Evolutionary conservation across 2,888 invertebrate genomes (phyloP).

Genomic region (Drosophila birchii): DNA sequence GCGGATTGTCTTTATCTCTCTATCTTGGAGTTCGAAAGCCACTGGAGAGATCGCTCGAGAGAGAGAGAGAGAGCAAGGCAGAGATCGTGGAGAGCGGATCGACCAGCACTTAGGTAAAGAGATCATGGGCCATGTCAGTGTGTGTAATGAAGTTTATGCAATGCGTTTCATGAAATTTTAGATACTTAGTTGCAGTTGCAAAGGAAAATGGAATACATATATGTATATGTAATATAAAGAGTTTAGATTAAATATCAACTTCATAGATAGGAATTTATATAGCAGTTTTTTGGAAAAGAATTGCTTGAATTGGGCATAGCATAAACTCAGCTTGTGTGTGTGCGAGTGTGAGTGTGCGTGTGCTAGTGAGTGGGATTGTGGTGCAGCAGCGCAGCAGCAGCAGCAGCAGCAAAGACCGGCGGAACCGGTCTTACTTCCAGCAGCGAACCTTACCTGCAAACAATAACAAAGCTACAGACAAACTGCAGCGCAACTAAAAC

Average conservation of each 20-base stretch:
- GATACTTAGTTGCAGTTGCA: too few species aligned
- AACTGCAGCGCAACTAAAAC: slow-evolving; percentile 18
- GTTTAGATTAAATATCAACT: not conserved
- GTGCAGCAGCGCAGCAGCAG: slow-evolving; percentile 13
- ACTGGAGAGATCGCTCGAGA: not conserved
- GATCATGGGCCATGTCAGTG: not conserved
- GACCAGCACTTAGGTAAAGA: slow-evolving; percentile 18
- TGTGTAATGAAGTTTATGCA: not conserved
- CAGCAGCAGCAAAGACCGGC: slow-evolving; percentile 50
- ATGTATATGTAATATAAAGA: too few species aligned
- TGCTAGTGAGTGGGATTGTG: slow-evolving; percentile 34
- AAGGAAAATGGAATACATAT: too few species aligned
- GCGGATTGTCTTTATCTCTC: slow-evolving; percentile 6
- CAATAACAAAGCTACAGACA: slow-evolving; percentile 23
- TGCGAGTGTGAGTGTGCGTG: slow-evolving; percentile 1
- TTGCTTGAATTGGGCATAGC: not conserved
- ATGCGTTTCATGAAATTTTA: not conserved
- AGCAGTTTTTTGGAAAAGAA: not conserved
- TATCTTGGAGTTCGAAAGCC: slow-evolving; percentile 2
- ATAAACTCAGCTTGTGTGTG: not conserved
- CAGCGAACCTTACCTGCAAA: slow-evolving; percentile 48
- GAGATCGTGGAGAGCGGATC: slow-evolving; percentile 17
- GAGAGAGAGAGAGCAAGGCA: too few species aligned
- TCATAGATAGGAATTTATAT: too few species aligned
- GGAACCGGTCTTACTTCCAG: slow-evolving; percentile 63